These are phyloP conservation scores for Nebria brevicollis DNA, from an alignment of 2,888 invertebrate species.

Conservation along the genomic window DNA sequence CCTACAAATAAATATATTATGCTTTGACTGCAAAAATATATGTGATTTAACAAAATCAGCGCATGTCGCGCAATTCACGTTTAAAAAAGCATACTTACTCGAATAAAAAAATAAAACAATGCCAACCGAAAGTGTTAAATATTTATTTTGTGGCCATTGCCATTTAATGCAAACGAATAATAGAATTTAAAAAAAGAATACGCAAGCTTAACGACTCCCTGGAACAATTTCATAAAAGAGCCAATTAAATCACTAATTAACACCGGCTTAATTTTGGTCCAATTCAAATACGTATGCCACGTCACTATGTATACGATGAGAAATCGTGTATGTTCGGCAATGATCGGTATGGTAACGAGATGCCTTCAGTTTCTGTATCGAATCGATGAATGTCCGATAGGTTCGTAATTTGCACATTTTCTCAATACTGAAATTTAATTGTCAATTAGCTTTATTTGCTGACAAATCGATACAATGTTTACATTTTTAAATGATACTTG, in stretches of 20 bases:
- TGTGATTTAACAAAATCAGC: no score
- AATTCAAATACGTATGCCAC: conserved; percentile 25
- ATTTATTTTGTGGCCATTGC: conserved; percentile 26
- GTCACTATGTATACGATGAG: neutral
- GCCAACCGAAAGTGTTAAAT: neutral
- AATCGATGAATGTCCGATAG: neutral
- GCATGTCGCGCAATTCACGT: no score
- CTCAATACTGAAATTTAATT: neutral
- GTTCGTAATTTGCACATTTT: neutral
- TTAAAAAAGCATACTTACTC: no score
- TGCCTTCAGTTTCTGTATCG: neutral
- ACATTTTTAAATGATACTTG: neutral
- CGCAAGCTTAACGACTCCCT: conserved; percentile 11
- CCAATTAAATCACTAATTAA: conserved; percentile 40
- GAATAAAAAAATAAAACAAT: neutral
- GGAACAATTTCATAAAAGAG: conserved; percentile 24
- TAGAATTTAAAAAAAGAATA: conserved; percentile 3
- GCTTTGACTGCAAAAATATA: no score
- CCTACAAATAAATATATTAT: no score
- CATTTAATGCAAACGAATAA: neutral
- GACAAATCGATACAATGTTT: neutral
- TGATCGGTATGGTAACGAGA: conserved; percentile 14
- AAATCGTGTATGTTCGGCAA: conserved; percentile 14
- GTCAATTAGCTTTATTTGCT: neutral
- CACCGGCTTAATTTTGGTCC: conserved; percentile 26